These are phyloP conservation scores for Drosophila parvula DNA, from an alignment of 1,140 invertebrate species.

Conservation along the genomic window DNA sequence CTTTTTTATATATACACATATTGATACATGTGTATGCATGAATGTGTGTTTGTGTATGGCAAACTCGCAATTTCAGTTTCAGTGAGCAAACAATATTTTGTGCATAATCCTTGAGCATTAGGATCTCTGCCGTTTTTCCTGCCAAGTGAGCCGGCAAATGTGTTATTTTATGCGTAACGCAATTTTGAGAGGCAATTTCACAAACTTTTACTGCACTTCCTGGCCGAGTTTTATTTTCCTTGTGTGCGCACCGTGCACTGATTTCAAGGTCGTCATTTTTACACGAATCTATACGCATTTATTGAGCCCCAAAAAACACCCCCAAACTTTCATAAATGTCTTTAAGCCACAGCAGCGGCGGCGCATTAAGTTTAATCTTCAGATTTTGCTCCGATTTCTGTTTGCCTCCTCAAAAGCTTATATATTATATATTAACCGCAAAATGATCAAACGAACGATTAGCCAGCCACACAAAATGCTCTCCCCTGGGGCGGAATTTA, in stretches of 20 bases:
- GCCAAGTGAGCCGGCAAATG: conserved; percentile 59
- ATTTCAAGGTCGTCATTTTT: conserved; percentile 30
- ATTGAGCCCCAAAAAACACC: neutral
- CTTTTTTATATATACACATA: conserved; percentile 3
- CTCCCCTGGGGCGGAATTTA: neutral
- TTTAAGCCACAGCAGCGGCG: conserved; percentile 3
- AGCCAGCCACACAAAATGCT: conserved; percentile 18
- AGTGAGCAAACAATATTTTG: conserved; percentile 50
- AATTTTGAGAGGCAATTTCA: conserved; percentile 54
- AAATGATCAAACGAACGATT: conserved; percentile 47
- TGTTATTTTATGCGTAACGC: conserved; percentile 68
- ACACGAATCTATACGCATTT: conserved; percentile 12
- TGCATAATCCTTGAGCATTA: conserved; percentile 61
- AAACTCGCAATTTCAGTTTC: conserved; percentile 42
- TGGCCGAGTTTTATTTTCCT: conserved; percentile 19
- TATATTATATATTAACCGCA: conserved; percentile 38
- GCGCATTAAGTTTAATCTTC: conserved; percentile 4
- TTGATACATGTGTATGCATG: neutral
- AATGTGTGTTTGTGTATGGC: neutral
- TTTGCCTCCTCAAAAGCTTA: neutral
- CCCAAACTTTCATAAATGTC: conserved; percentile 19
- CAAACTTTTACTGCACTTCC: conserved; percentile 50
- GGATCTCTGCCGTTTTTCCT: conserved; percentile 28
- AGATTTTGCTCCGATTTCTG: neutral
- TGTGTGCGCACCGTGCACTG: conserved; percentile 6